Evolutionary conservation across 1,140 invertebrate genomes (phyloP).

Genomic region (Drosophila aff.): DNA sequence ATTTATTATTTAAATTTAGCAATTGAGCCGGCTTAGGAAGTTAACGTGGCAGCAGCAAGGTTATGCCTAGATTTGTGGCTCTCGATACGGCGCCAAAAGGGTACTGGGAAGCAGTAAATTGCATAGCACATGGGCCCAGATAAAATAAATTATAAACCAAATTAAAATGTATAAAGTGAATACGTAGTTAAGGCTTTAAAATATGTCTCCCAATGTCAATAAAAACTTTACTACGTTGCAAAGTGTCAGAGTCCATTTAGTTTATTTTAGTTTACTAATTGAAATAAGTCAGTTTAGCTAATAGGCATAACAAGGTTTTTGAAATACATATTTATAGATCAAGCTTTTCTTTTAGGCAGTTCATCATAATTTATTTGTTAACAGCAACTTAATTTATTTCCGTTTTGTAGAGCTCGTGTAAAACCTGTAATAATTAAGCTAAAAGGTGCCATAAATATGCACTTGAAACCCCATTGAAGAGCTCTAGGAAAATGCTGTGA

Average conservation of each 20-base stretch:
- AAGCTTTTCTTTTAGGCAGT: not conserved
- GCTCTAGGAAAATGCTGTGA: conserved; percentile 3
- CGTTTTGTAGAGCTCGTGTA: conserved; percentile 11
- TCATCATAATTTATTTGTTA: not conserved
- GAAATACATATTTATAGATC: not conserved
- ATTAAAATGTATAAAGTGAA: conserved; percentile 18
- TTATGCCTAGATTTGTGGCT: conserved; percentile 17
- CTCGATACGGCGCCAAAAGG: conserved; percentile 13
- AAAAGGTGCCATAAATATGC: conserved; percentile 36
- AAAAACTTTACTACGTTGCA: not conserved
- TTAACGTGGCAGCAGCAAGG: conserved; percentile 46
- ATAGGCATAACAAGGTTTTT: not conserved
- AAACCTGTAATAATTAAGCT: conserved; percentile 34
- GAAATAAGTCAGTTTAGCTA: not conserved
- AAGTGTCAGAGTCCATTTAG: not conserved
- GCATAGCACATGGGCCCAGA: conserved; percentile 2
- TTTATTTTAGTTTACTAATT: not conserved
- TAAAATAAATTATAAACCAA: conserved; percentile 1
- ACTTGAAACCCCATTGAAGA: conserved; percentile 20
- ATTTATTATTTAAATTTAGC: conserved; percentile 61
- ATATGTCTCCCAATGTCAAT: not conserved
- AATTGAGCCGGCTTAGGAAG: conserved; percentile 40
- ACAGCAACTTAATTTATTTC: not conserved
- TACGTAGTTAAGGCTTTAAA: not conserved
- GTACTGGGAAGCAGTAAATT: not conserved